Conservation (phyloP, 1,140 invertebrate genomes). For the Cotesia vestalis region DNA sequence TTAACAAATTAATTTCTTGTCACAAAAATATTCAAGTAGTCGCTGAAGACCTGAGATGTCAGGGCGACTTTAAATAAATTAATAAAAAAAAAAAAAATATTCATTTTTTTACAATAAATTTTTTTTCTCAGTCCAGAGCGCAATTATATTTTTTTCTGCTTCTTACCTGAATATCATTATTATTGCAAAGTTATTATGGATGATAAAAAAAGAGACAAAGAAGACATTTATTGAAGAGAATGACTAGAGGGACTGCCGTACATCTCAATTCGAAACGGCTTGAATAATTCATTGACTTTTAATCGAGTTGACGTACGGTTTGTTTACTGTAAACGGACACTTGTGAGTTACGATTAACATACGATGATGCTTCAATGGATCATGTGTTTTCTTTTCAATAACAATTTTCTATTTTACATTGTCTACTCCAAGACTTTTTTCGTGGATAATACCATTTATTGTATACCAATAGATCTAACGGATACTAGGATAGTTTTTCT, state of each 20-base stretch:
- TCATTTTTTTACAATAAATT: no score
- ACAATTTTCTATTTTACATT: no score
- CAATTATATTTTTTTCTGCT: no score
- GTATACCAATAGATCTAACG: background rate
- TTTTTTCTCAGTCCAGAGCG: no score
- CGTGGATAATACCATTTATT: background rate
- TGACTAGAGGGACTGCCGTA: constrained; percentile 17
- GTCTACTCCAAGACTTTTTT: background rate
- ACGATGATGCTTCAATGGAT: constrained; percentile 1
- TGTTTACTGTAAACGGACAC: constrained; percentile 26
- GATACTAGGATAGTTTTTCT: no score
- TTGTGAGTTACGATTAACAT: constrained; percentile 2
- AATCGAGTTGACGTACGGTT: constrained; percentile 22
- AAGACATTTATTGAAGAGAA: constrained; percentile 11
- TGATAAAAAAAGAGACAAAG: background rate
- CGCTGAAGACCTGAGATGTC: no score
- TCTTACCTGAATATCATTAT: no score
- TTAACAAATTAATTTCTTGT: no score
- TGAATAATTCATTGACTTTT: constrained; percentile 36
- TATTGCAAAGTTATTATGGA: background rate
- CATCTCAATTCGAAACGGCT: constrained; percentile 30
- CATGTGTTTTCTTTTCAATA: background rate
- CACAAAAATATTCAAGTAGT: no score
- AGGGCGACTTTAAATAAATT: no score
- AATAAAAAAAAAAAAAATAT: no score